These are phyloP conservation scores for Dryobota labecula DNA, from an alignment of 2,888 invertebrate species.

Conservation along the genomic window DNA sequence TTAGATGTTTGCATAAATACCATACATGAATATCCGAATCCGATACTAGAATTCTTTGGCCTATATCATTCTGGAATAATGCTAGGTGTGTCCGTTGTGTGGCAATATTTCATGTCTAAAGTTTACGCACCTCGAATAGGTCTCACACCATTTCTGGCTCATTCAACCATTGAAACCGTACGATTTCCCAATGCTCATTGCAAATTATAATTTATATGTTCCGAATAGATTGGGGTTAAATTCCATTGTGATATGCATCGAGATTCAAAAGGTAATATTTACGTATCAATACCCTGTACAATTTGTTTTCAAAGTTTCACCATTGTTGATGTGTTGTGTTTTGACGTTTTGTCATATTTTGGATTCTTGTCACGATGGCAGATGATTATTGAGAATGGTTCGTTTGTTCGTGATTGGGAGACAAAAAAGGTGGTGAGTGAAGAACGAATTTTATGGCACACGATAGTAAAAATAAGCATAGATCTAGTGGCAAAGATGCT, in stretches of 20 bases:
- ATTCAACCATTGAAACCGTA: slow-evolving; percentile 30
- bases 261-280: slow-evolving; percentile 38
- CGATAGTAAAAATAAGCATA: background rate
- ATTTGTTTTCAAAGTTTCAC: slow-evolving; percentile 37
- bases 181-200: slow-evolving; percentile 38
- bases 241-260: slow-evolving; percentile 37
- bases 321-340: slow-evolving; percentile 36
- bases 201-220: slow-evolving; percentile 44
- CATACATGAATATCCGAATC: background rate
- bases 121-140: slow-evolving; percentile 31
- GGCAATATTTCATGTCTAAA: background rate
- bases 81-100: no score
- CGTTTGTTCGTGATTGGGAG: background rate
- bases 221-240: slow-evolving; percentile 33
- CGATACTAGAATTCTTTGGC: background rate
- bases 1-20: background rate
- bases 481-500: background rate
- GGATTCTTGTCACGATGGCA: slow-evolving; percentile 45
- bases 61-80: background rate
- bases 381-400: slow-evolving; percentile 13
- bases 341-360: slow-evolving; percentile 31
- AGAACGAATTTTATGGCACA: background rate
- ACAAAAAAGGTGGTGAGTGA: slow-evolving; percentile 18
- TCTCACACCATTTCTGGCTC: slow-evolving; percentile 21
- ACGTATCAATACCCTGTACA: slow-evolving; percentile 28